A percentile compares a stretch with the other conserved stretches of the same genome.
Evolutionary conservation across 2,113 vertebrate species (phyloP).

Genomic region (Nesospiza acunhae): DNA sequence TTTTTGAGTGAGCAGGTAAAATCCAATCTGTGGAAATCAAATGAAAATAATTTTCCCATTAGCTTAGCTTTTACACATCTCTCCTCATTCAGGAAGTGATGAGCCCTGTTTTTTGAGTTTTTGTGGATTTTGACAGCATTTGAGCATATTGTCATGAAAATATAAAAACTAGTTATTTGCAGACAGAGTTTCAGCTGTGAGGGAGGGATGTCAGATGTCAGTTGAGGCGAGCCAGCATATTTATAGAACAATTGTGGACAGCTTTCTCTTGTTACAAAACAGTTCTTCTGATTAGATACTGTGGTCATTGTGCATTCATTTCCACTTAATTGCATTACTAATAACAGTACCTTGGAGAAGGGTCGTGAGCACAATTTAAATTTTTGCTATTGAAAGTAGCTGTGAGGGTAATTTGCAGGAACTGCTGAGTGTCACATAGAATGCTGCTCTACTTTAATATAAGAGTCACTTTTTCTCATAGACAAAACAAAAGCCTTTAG

Average conservation of each 20-base stretch:
- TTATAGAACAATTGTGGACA: background rate
- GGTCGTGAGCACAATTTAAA: background rate
- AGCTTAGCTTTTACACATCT: background rate
- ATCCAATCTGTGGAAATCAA: background rate
- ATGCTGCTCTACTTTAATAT: background rate
- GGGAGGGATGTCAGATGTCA: background rate
- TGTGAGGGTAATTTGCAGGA: background rate
- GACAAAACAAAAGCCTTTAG: background rate
- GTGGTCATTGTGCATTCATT: background rate
- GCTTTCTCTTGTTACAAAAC: slow-evolving; percentile 14
- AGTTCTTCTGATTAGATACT: background rate
- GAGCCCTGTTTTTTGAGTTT: background rate
- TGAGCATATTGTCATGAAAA: background rate
- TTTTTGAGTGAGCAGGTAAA: background rate
- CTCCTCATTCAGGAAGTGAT: background rate
- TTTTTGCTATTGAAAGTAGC: background rate
- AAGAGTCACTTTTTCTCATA: background rate
- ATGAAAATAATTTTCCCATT: background rate
- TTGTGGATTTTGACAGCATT: background rate
- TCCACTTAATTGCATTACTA: background rate
- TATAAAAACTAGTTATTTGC: background rate
- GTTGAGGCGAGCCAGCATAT: background rate
- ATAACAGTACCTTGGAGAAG: background rate
- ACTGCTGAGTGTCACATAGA: background rate
- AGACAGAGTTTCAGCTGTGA: slow-evolving; percentile 2